Base-by-base conservation (phyloP, 2,113 vertebrate species). In the Australoheros scitulus region DNA sequence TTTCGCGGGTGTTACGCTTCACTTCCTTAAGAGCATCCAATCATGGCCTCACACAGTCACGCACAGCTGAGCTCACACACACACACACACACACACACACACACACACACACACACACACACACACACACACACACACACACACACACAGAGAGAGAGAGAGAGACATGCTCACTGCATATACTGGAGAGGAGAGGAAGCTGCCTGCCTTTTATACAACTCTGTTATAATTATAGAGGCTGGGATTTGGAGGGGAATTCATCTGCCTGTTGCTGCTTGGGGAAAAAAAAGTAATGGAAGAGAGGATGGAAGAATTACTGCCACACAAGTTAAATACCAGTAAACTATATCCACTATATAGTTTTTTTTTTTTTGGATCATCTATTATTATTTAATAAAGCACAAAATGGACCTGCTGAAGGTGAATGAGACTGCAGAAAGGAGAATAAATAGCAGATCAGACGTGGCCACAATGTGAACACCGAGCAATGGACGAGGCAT, bases 11-110 rank as follows among this genome's bases (percentile, higher is more conserved):
- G 9, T 64, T 50, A 84, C n/a, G 79, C 81, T 89, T 80, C 78
- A 58, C 74, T 90, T 89, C 74, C 82, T 92, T 74, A 65, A 77
- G 68, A 90, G 79, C 82, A 77, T 90, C 64, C 79, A 83, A 88
- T 91, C 82, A 83, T 78, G 60, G 47, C 38, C 50, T 64, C 55
- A 55, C 79, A 76, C 18, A 32, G 70, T 82, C 80, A 79, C 10
- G 26, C 81, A 77, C 76, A 76, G 36, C 56, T 84, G 43, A 74
- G 17, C 6, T 70, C 24, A 29, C 65, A 72, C 58, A 41, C 61
- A 36, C 74, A 34, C 32, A 34, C 32, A 34, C 36, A 2, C 36
- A 80, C 59, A 81, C n/a, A n/a, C n/a, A n/a, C n/a, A n/a, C n/a
- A n/a, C n/a, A n/a, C n/a, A n/a, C n/a, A n/a, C n/a, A n/a, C n/a